phyloP scores from a whole-genome alignment of 2,797 vertebrate genomes.

The Allobates femoralis region DNA sequence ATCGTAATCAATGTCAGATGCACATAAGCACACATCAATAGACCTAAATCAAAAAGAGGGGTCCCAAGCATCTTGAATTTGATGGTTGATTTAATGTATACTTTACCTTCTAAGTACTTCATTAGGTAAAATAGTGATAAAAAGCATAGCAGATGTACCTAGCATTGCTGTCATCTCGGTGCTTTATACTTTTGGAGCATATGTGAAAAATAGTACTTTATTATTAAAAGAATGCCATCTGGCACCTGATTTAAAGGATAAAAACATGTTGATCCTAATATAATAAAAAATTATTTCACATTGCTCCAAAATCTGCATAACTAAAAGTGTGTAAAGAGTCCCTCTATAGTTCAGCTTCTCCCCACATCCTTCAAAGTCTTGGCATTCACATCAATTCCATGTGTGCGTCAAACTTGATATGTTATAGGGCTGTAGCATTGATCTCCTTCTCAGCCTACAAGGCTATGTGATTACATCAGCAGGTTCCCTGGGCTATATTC shows the following conservation, averaged over 20 bases:
- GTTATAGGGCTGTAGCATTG: not conserved
- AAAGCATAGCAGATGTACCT: slow-evolving; percentile 14
- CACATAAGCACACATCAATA: slow-evolving; percentile 20
- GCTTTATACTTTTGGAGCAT: not conserved
- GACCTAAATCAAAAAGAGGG: slow-evolving; percentile 9
- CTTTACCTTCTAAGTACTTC: not conserved
- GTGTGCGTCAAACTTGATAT: not conserved
- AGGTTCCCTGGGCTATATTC: not conserved
- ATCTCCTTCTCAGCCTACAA: not conserved
- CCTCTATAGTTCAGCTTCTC: too few species aligned
- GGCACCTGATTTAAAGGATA: not conserved
- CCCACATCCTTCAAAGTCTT: too few species aligned
- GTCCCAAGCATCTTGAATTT: slow-evolving; percentile 1
- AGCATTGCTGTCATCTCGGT: not conserved
- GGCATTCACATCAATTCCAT: too few species aligned
- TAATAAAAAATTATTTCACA: too few species aligned
- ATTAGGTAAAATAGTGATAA: not conserved
- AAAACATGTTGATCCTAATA: not conserved
- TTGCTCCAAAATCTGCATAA: too few species aligned
- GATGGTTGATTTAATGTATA: slow-evolving; percentile 12
- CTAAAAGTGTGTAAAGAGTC: too few species aligned
- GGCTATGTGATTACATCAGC: not conserved
- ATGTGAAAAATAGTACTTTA: not conserved
- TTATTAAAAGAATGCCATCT: not conserved
- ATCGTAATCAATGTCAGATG: slow-evolving; percentile 50